Conservation (phyloP, 2,888 invertebrate genomes). For the Xestobium rufovillosum region DNA sequence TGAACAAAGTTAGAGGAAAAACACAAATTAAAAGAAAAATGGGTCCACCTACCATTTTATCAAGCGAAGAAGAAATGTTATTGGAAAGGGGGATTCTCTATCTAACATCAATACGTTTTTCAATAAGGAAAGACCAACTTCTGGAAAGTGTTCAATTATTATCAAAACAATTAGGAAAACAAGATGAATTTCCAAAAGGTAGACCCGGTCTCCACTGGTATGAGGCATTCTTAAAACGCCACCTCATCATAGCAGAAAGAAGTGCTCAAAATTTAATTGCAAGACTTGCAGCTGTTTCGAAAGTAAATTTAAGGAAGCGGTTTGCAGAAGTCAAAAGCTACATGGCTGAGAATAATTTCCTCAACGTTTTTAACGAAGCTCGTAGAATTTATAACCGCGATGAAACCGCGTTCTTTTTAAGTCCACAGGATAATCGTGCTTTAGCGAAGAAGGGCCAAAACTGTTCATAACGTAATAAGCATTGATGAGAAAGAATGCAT, state of each 20-base stretch:
- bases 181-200: slow-evolving; percentile 2
- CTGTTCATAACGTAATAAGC: slow-evolving; percentile 21
- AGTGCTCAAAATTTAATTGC: slow-evolving; percentile 5
- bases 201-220: slow-evolving; percentile 5
- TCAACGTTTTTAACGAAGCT: slow-evolving; percentile 2
- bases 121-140: neutral
- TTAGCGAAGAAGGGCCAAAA: slow-evolving; percentile 10
- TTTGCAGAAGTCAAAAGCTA: slow-evolving; percentile 1
- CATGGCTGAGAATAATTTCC: slow-evolving; percentile 1
- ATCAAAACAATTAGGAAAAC: neutral
- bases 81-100: neutral
- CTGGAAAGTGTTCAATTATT: neutral
- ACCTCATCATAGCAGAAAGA: neutral
- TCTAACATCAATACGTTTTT: neutral
- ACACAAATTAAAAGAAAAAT: slow-evolving; percentile 5
- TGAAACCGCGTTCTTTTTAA: slow-evolving; percentile 2
- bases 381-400: slow-evolving; percentile 1
- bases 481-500: slow-evolving; percentile 25
- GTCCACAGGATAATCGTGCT: neutral
- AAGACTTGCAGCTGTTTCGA: slow-evolving; percentile 1
- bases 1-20: slow-evolving; percentile 2
- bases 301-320: slow-evolving; percentile 1
- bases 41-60: slow-evolving; percentile 4
- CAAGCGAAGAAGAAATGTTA: slow-evolving; percentile 3
- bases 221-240: slow-evolving; percentile 4